Evolutionary conservation across 1,140 invertebrate genomes (phyloP).

Genomic region (Paraescarpia echinospica): DNA sequence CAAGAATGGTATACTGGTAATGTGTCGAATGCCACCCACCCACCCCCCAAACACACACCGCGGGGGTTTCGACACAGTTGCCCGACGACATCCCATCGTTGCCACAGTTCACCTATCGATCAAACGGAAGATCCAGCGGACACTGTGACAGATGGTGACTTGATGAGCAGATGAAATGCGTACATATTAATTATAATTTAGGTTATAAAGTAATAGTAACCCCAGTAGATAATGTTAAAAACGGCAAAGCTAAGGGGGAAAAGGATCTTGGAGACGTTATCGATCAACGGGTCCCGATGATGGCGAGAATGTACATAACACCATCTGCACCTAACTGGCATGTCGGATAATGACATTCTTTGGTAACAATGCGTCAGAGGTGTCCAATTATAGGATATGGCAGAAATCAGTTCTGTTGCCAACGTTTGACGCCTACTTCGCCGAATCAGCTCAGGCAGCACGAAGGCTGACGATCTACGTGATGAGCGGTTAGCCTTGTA

Average conservation of each 20-base stretch:
- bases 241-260: background rate
- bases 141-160: too few species aligned
- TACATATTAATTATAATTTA: background rate
- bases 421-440: background rate
- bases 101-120: too few species aligned
- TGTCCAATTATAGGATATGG: background rate
- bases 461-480: background rate
- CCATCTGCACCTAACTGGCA: background rate
- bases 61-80: too few species aligned
- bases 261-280: background rate
- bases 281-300: background rate
- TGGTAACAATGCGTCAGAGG: background rate
- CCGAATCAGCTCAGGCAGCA: background rate
- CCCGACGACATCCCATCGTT: too few species aligned
- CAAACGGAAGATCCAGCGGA: too few species aligned
- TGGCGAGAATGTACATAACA: background rate
- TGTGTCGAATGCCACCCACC: too few species aligned
- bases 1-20: too few species aligned
- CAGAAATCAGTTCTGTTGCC: too few species aligned
- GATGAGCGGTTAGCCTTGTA: background rate
- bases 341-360: background rate
- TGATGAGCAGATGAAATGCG: too few species aligned
- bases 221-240: background rate
- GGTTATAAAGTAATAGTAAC: background rate
- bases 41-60: too few species aligned